These are phyloP conservation scores for Dicrostonyx torquatus DNA, from an alignment of 2,797 vertebrate species.

Conservation along the genomic window DNA sequence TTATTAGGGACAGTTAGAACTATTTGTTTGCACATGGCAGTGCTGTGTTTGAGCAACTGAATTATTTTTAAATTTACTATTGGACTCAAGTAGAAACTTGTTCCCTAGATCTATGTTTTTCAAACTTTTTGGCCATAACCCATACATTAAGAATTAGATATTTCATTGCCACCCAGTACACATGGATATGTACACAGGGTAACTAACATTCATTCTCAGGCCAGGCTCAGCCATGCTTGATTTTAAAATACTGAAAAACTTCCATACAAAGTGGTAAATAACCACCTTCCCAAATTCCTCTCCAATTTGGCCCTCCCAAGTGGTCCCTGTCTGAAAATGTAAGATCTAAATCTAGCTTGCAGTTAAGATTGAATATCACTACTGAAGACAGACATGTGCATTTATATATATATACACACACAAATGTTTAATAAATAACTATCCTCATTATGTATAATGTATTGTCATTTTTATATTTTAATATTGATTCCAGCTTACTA, in stretches of 20 bases:
- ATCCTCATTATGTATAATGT: neutral
- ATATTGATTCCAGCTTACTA: slow-evolving; percentile 35
- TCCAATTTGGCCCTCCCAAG: neutral
- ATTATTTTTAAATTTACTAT: slow-evolving; percentile 38
- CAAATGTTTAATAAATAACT: slow-evolving; percentile 13
- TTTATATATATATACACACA: no score
- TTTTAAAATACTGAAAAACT: slow-evolving; percentile 30
- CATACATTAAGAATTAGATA: slow-evolving; percentile 9
- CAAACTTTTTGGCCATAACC: neutral
- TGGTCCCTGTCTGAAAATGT: slow-evolving; percentile 34
- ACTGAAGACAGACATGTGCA: neutral
- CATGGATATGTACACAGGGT: neutral
- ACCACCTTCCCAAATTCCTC: neutral
- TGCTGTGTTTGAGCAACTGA: slow-evolving; percentile 9
- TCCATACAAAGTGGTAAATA: slow-evolving; percentile 1
- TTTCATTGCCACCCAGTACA: slow-evolving; percentile 21
- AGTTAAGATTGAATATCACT: slow-evolving; percentile 38
- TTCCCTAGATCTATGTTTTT: slow-evolving; percentile 27
- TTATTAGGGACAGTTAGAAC: slow-evolving; percentile 20
- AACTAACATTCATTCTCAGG: slow-evolving; percentile 3
- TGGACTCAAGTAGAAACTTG: slow-evolving; percentile 14
- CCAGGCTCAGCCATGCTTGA: neutral
- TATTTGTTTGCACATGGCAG: neutral
- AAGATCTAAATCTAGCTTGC: slow-evolving; percentile 22
- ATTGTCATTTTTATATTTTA: slow-evolving; percentile 53